Evolutionary conservation across 2,797 vertebrate genomes (phyloP).

Genomic region (Diceros bicornis): DNA sequence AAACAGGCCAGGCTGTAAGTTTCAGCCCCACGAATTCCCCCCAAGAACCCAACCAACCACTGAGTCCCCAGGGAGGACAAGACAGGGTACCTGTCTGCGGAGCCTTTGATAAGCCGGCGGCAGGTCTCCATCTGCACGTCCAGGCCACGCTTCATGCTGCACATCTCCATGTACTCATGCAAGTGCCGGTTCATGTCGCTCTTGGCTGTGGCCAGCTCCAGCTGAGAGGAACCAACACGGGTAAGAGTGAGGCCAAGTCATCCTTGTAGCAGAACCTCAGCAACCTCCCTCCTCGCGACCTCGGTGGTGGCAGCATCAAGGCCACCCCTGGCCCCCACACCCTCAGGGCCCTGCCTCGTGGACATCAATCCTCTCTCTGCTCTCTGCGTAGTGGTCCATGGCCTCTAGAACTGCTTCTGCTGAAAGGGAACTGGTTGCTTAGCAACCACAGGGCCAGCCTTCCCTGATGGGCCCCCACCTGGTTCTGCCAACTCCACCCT

Average conservation of each 20-base stretch:
- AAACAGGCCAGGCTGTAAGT: background rate
- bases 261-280: fast-evolving
- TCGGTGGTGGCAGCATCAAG: fast-evolving
- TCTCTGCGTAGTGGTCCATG: background rate
- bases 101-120: conserved; percentile 96
- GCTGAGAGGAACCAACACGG: conserved; percentile 86
- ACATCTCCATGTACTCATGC: conserved; percentile 99
- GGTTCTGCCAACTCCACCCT: background rate
- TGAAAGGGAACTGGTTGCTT: background rate
- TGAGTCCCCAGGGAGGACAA: background rate
- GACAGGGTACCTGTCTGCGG: conserved; percentile 92
- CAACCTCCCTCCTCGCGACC: background rate
- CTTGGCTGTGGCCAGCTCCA: conserved; percentile 97
- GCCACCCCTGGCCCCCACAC: background rate
- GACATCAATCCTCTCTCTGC: background rate
- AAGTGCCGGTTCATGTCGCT: conserved; percentile 98
- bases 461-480: background rate
- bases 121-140: conserved; percentile 99
- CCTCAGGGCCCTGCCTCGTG: background rate
- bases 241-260: background rate
- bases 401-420: background rate
- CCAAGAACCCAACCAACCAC: fast-evolving
- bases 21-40: background rate
- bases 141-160: conserved; percentile 98
- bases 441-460: background rate